Evolutionary conservation across 1,140 invertebrate species (phyloP).

Genomic region (Monochamus saltuarius): DNA sequence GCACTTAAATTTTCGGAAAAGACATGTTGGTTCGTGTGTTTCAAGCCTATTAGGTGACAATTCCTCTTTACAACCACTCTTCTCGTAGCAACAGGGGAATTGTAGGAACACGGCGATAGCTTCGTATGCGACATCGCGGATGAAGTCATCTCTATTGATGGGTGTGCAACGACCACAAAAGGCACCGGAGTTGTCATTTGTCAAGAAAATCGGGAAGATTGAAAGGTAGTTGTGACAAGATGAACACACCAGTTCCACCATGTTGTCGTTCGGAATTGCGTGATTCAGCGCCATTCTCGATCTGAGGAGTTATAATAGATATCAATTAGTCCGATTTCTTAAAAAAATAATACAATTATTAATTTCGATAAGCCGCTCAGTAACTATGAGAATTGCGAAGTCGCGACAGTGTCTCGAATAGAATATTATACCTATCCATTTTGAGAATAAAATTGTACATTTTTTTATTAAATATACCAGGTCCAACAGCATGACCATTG

Average conservation of each 20-base stretch:
- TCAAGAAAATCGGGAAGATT: constrained; percentile 30
- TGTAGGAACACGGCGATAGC: constrained; percentile 25
- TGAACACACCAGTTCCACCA: constrained; percentile 24
- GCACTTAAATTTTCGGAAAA: constrained; percentile 25
- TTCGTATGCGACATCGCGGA: constrained; percentile 32
- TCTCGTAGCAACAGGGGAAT: constrained; percentile 31
- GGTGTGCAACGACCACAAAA: constrained; percentile 31
- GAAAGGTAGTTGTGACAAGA: constrained; percentile 26
- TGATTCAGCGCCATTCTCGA: constrained; percentile 3
- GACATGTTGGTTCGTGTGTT: constrained; percentile 30
- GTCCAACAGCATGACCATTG: no score
- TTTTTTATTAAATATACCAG: no score
- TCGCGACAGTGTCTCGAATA: no score
- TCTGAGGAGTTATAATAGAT: no score
- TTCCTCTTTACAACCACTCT: constrained; percentile 27
- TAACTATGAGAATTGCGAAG: no score
- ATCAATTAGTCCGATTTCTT: no score
- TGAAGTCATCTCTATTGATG: constrained; percentile 12
- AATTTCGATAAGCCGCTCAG: no score
- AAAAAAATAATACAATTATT: no score
- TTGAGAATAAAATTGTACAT: no score
- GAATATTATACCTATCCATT: no score
- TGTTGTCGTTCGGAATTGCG: constrained; percentile 20
- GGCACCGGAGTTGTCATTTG: constrained; percentile 12
- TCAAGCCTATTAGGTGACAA: constrained; percentile 25